Conservation (phyloP, 2,113 vertebrate species). For the Pachypanchax playfairii region DNA sequence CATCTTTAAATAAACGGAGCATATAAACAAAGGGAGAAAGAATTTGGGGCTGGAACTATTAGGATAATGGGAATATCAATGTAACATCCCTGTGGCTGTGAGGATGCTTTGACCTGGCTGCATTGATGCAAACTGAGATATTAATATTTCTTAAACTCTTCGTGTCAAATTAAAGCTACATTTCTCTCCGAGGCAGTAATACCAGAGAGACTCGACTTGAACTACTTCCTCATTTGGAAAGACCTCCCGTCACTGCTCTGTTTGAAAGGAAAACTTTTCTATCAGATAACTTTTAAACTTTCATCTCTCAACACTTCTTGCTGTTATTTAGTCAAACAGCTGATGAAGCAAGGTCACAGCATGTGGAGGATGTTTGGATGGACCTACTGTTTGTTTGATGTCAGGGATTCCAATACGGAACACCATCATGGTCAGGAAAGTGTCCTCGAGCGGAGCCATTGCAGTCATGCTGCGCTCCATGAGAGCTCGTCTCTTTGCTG, state of each 20-base stretch:
- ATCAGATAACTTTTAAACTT: not conserved
- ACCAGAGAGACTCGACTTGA: slow-evolving; percentile 41
- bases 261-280: slow-evolving; percentile 19
- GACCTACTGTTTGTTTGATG: slow-evolving; percentile 92
- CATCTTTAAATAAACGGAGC: too few species aligned
- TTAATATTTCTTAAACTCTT: slow-evolving; percentile 21
- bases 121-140: not conserved
- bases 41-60: too few species aligned
- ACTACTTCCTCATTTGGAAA: slow-evolving; percentile 56
- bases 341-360: too few species aligned
- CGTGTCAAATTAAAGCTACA: slow-evolving; percentile 21
- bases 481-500: slow-evolving; percentile 74
- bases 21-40: too few species aligned
- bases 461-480: slow-evolving; percentile 89
- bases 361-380: not conserved
- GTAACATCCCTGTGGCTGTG: too few species aligned
- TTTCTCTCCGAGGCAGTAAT: slow-evolving; percentile 32
- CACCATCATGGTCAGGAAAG: slow-evolving; percentile 88
- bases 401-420: slow-evolving; percentile 92
- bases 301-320: not conserved
- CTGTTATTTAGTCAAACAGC: not conserved
- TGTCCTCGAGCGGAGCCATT: slow-evolving; percentile 79
- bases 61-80: too few species aligned
- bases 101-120: too few species aligned
- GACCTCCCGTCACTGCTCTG: slow-evolving; percentile 36